Conservation (phyloP, 2,113 vertebrate genomes). For the Brachypteracias leptosomus region DNA sequence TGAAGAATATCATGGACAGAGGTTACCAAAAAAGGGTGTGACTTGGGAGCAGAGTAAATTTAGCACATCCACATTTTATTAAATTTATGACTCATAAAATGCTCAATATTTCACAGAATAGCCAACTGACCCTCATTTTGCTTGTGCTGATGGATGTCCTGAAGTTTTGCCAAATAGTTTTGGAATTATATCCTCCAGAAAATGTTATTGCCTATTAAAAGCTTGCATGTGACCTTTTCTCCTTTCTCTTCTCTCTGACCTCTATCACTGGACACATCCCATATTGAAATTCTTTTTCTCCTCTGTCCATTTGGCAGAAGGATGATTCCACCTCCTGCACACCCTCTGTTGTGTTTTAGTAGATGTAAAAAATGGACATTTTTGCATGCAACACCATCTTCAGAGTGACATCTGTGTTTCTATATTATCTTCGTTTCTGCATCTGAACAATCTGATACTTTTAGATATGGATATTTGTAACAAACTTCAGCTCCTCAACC, state of each 20-base stretch:
- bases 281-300: not conserved
- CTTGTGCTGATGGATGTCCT: constrained; percentile 52
- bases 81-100: constrained; percentile 66
- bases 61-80: constrained; percentile 64
- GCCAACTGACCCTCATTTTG: constrained; percentile 65
- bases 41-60: constrained; percentile 58
- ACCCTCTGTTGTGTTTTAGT: not conserved
- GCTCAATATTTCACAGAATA: constrained; percentile 60
- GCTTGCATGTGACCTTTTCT: constrained; percentile 47
- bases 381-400: not conserved
- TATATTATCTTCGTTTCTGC: not conserved
- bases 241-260: constrained; percentile 39
- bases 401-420: not conserved
- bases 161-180: constrained; percentile 68
- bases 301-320: constrained; percentile 15
- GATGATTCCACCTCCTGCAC: not conserved
- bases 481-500: not conserved
- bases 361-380: not conserved
- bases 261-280: constrained; percentile 19
- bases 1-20: constrained; percentile 40
- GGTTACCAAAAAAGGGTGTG: constrained; percentile 73
- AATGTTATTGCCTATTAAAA: constrained; percentile 57
- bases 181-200: constrained; percentile 59
- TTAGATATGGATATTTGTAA: not conserved
- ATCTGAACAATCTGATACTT: not conserved